These are phyloP conservation scores for Leptocoma aspasia DNA, from an alignment of 2,113 vertebrate species.

Conservation along the genomic window DNA sequence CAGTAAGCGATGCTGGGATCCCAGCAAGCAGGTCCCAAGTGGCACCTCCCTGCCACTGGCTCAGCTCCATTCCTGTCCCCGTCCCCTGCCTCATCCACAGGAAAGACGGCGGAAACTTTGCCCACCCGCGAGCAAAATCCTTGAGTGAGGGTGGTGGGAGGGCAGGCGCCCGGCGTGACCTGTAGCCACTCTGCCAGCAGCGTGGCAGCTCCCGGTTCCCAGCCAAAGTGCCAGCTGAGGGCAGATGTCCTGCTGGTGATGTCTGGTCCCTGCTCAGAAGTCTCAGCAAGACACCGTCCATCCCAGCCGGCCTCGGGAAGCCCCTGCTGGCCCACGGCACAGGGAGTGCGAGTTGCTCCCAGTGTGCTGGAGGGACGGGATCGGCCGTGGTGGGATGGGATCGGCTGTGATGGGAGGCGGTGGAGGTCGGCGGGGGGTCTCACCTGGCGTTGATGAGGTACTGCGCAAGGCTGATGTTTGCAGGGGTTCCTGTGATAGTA, in stretches of 20 bases:
- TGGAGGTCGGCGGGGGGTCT: background rate
- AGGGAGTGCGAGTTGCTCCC: background rate
- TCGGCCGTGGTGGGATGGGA: accelerated
- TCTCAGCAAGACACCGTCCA: background rate
- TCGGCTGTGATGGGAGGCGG: background rate
- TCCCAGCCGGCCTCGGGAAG: background rate
- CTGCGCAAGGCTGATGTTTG: conserved; percentile 98
- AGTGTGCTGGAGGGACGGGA: accelerated
- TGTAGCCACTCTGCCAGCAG: accelerated
- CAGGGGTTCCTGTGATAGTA: conserved; percentile 97
- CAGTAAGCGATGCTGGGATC: background rate
- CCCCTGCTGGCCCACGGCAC: background rate
- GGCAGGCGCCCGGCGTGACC: accelerated
- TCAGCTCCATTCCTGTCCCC: background rate
- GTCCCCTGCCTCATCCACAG: background rate
- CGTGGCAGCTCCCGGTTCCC: background rate
- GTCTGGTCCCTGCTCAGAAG: background rate
- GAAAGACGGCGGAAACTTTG: background rate
- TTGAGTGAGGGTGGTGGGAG: background rate
- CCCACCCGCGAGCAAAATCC: background rate
- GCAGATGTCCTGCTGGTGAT: background rate
- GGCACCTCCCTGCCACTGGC: background rate
- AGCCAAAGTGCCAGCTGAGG: background rate
- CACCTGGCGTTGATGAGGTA: conserved; percentile 99
- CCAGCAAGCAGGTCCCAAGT: background rate